A percentile compares a stretch with the other conserved stretches of the same genome.
Evolutionary conservation across 2,113 vertebrate genomes (phyloP).

Genomic region (Gambusia affinis): DNA sequence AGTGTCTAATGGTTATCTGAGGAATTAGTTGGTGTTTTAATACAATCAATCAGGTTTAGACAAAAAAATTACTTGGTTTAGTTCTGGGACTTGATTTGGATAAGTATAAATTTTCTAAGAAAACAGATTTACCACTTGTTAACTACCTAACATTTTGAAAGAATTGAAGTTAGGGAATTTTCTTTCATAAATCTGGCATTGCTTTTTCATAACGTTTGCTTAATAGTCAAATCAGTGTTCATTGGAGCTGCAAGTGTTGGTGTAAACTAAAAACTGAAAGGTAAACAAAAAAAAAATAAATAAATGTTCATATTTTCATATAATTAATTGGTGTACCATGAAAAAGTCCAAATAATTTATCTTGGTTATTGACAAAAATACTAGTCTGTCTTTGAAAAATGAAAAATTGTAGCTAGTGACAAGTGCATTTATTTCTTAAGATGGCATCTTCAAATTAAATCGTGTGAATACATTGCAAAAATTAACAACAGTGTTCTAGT

Average conservation of each 20-base stretch:
- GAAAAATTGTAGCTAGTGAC: too few species aligned
- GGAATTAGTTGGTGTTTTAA: neutral
- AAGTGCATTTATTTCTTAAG: neutral
- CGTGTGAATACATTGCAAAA: neutral
- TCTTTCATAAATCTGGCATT: neutral
- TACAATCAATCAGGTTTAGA: neutral
- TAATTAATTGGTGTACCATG: too few species aligned
- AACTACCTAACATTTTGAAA: too few species aligned
- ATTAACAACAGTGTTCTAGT: constrained; percentile 8
- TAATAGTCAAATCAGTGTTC: neutral
- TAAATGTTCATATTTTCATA: too few species aligned
- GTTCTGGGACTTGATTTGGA: neutral
- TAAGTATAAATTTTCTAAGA: neutral
- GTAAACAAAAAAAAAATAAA: too few species aligned
- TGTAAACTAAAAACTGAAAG: neutral
- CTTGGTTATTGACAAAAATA: neutral
- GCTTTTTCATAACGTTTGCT: neutral
- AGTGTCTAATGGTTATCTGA: too few species aligned
- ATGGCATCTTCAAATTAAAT: neutral
- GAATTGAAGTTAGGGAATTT: too few species aligned
- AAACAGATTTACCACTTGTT: neutral
- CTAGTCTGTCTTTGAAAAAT: neutral
- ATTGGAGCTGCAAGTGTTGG: neutral
- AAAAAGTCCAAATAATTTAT: too few species aligned
- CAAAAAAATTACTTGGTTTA: neutral